Evolutionary conservation across 1,140 invertebrate species (phyloP).

Genomic region (Trissolcus basalis): DNA sequence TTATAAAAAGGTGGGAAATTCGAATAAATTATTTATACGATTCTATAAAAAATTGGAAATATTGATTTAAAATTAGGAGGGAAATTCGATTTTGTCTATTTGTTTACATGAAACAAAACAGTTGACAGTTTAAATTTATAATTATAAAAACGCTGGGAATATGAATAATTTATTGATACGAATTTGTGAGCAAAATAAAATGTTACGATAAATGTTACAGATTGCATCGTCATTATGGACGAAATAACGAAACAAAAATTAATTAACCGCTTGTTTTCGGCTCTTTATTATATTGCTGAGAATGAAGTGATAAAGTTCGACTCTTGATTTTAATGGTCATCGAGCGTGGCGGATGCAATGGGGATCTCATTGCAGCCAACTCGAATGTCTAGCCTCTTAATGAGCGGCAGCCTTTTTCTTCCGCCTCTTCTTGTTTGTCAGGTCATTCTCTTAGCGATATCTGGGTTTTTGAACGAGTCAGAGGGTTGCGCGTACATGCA

Average conservation of each 20-base stretch:
- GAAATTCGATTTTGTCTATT: too few relatives aligned
- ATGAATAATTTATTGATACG: too few relatives aligned
- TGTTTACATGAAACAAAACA: too few relatives aligned
- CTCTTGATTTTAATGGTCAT: slow-evolving; percentile 41
- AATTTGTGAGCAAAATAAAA: too few relatives aligned
- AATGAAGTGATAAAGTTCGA: slow-evolving; percentile 33
- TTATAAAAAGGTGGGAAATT: too few relatives aligned
- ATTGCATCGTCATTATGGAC: too few relatives aligned
- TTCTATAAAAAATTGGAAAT: too few relatives aligned
- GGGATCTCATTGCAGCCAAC: slow-evolving; percentile 30
- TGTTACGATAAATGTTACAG: too few relatives aligned
- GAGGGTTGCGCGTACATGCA: slow-evolving; percentile 7
- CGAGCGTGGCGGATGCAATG: slow-evolving; percentile 28
- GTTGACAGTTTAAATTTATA: too few relatives aligned
- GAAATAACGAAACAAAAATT: neutral
- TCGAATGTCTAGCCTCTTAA: slow-evolving; percentile 45
- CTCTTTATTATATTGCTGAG: neutral
- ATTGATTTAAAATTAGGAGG: too few relatives aligned
- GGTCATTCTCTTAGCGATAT: slow-evolving; percentile 43
- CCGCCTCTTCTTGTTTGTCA: slow-evolving; percentile 30
- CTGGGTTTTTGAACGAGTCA: slow-evolving; percentile 27
- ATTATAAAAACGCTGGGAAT: too few relatives aligned
- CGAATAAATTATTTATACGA: too few relatives aligned
- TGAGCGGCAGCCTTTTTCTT: slow-evolving; percentile 48
- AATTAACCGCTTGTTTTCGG: neutral